phyloP scores from a whole-genome alignment of 2,113 vertebrate genomes.

The Centropristis striata region DNA sequence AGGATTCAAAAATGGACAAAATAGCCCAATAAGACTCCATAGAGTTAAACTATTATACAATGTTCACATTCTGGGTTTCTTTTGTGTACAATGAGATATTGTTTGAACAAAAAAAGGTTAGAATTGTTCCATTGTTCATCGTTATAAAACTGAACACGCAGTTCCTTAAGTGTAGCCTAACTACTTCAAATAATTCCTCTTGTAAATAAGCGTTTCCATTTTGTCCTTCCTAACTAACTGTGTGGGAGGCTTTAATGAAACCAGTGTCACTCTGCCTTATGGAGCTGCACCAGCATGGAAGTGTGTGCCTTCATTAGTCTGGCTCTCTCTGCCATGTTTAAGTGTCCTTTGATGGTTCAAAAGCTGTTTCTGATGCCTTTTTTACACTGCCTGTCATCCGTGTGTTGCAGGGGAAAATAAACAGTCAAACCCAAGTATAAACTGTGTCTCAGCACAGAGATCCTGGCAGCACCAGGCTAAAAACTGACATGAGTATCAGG shows the following conservation, averaged over 20 bases:
- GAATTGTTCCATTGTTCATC: too few relatives aligned
- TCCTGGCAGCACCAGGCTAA: slow-evolving; percentile 2
- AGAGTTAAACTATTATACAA: too few relatives aligned
- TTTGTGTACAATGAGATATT: too few relatives aligned
- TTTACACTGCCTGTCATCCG: neutral
- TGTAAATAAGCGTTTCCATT: slow-evolving; percentile 37
- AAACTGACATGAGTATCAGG: slow-evolving; percentile 45
- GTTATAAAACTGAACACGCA: neutral
- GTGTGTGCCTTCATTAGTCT: slow-evolving; percentile 48
- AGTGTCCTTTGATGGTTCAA: slow-evolving; percentile 41
- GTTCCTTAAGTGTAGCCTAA: neutral
- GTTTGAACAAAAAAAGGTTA: too few relatives aligned
- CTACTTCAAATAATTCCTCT: slow-evolving; percentile 3
- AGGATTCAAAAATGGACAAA: too few relatives aligned
- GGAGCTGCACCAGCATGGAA: slow-evolving; percentile 31
- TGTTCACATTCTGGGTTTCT: too few relatives aligned
- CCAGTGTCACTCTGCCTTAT: slow-evolving; percentile 50
- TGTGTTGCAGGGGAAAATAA: slow-evolving; percentile 3
- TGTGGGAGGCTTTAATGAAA: slow-evolving; percentile 57
- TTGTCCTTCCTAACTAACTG: slow-evolving; percentile 23
- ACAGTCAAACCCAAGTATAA: slow-evolving; percentile 10
- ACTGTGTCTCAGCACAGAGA: slow-evolving; percentile 17
- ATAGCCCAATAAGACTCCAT: too few relatives aligned
- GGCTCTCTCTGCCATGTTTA: slow-evolving; percentile 42
- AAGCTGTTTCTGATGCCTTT: slow-evolving; percentile 14